Evolutionary conservation across 2,888 invertebrate genomes (phyloP), one percentile per base, ranked within the genome.

Genomic region (Itoplectis maculator): DNA sequence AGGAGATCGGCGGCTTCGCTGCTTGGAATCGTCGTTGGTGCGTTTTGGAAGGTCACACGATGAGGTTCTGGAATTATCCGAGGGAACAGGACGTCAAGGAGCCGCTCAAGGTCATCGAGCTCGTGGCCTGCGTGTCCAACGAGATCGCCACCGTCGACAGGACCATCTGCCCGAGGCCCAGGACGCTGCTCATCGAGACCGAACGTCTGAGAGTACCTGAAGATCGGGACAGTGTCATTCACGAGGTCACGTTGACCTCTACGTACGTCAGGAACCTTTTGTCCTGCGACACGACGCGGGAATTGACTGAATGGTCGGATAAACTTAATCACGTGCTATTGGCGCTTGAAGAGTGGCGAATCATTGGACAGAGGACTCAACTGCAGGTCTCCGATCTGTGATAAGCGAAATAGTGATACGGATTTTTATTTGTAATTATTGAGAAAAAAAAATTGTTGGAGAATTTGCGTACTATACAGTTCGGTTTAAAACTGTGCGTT

Each of bases 11-110:
- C 5, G 90, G 92, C 4, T 88, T 89, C 0, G 91, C 93, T 20
- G 90, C 90, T 72, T 95, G 95, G 95, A 94, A 94, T 87, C 92
- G 94, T 0, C 92, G 93, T 66, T 95, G 94, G 94, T 95, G 94
- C 86, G 92, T 92, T 7, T 88, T 95, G 8, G 90, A 93, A 23
- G 93, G 93, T 0, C 90, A 93, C 11, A 86, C 87, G 0, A 83
- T 95, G 2, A 88, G 89, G 20, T 93, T 94, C 47, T 95, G 94
- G 94, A 93, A 94, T 72, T 94, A 94, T 87, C 94, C 94, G 0
- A 88, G 92, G 20, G 93, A 94, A 63, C 92, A 91, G 76, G 91
- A 90, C 23, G 89, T 90, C 9, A 89, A 91, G 51, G 84, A 83
- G n/a, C 93, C 94, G 0, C 80, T 93, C 3, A 84, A 91, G 18